A percentile compares a stretch with the other conserved stretches of the same genome.
phyloP scores from a whole-genome alignment of 2,113 vertebrate species.

The Girardinichthys multiradiatus region DNA sequence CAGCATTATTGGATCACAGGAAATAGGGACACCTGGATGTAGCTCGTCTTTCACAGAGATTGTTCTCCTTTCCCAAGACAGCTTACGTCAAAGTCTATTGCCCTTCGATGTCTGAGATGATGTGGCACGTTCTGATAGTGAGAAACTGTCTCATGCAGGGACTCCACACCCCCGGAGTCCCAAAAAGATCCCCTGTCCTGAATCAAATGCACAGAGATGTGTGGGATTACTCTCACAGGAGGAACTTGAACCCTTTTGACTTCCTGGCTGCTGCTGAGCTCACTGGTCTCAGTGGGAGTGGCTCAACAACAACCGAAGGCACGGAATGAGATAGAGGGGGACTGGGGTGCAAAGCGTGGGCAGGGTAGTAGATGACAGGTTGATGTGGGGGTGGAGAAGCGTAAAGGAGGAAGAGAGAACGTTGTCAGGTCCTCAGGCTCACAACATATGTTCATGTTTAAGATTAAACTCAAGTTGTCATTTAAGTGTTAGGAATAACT shows the following conservation, averaged over 20 bases:
- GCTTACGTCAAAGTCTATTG: slow-evolving; percentile 2
- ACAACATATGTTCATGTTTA: slow-evolving; percentile 68
- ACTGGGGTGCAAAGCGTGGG: slow-evolving; percentile 20
- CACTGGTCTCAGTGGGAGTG: slow-evolving; percentile 80
- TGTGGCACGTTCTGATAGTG: slow-evolving; percentile 62
- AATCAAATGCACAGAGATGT: slow-evolving; percentile 72
- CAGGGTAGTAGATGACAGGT: slow-evolving; percentile 56
- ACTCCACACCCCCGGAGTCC: slow-evolving; percentile 64
- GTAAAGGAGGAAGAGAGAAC: background rate
- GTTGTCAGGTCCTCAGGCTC: slow-evolving; percentile 40
- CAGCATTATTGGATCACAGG: slow-evolving; percentile 19
- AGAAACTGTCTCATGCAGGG: slow-evolving; percentile 55
- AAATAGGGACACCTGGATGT: slow-evolving; percentile 68
- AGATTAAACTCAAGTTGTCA: slow-evolving; percentile 42
- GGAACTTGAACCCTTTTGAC: slow-evolving; percentile 80
- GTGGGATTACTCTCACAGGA: slow-evolving; percentile 80
- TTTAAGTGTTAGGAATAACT: too few relatives aligned
- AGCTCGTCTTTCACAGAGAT: slow-evolving; percentile 34
- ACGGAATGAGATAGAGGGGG: slow-evolving; percentile 31
- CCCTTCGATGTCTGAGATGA: slow-evolving; percentile 55
- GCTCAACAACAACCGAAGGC: slow-evolving; percentile 68
- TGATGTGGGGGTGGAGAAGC: slow-evolving; percentile 34
- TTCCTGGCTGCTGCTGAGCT: slow-evolving; percentile 84
- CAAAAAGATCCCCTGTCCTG: slow-evolving; percentile 26
- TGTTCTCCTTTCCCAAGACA: slow-evolving; percentile 29